Evolutionary conservation across 2,797 vertebrate species (phyloP), one percentile per base, ranked within the genome.

Genomic region (Enteromius viviparus): DNA sequence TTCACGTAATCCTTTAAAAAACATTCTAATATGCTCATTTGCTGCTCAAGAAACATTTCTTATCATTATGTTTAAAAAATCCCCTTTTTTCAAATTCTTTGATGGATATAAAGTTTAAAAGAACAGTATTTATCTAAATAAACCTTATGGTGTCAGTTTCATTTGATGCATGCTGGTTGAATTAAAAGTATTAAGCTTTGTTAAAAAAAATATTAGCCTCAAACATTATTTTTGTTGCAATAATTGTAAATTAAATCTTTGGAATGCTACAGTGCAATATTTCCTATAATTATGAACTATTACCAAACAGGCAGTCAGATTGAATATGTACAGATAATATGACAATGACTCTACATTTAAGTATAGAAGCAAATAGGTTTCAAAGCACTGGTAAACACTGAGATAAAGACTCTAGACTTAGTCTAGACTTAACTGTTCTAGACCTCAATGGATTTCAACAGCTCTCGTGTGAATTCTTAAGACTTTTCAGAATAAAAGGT

Each of bases 371-470:
- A 62, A 82, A 66, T 12, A 19, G 5, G 14, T 17, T 45, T 55
- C 23, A 69, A n/a, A 47, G 11, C 23, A 68, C 7, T 76, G 37
- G 49, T 26, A 62, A 64, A 74, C 11, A 6, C 15, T n/a, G 29
- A 75, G 6, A 75, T 65, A 40, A 75, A 65, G 14, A 51, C 32
- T 37, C 55, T 26, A n/a, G n/a, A n/a, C n/a, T n/a, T n/a, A n/a
- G n/a, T n/a, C n/a, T n/a, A n/a, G 37, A 42, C 26, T 47, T 77
- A 83, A 47, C 51, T 77, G 29, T 42, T 62, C 29, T 26, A 60
- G 40, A 69, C 64, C 51, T 78, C 81, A 76, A 23, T 68, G 53
- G 49, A 77, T 60, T 77, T 68, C 29, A 55, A 70, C 74, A 34
- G 75, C 53, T 78, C 74, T 78, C 14, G 0, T 32, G 51, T 62